A percentile compares a stretch with the other conserved stretches of the same genome.
phyloP scores from a whole-genome alignment of 2,113 vertebrate species.

The Protobothrops mucrosquamatus region DNA sequence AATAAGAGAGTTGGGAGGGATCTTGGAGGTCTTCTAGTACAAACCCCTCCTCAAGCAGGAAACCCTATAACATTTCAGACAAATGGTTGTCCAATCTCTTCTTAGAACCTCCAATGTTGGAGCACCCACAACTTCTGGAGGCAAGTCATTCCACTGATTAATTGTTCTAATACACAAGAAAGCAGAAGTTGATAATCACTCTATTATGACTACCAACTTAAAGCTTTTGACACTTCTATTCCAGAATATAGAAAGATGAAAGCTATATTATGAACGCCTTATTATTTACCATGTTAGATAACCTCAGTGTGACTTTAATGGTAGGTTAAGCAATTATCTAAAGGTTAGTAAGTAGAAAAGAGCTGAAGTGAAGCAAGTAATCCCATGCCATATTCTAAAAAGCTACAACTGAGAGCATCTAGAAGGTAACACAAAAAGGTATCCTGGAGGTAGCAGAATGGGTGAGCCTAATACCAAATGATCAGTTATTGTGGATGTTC shows the following conservation, averaged over 20 bases:
- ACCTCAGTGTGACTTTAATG: background rate
- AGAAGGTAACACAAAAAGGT: background rate
- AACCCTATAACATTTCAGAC: background rate
- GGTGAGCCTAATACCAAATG: background rate
- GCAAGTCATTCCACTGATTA: background rate
- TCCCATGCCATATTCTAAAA: background rate
- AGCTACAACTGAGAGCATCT: background rate
- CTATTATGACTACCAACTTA: background rate
- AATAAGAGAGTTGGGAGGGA: background rate
- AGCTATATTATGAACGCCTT: background rate
- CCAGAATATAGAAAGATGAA: background rate
- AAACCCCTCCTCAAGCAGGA: background rate
- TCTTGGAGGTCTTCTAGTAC: background rate
- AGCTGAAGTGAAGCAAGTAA: background rate
- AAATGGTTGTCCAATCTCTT: background rate
- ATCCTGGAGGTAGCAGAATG: background rate
- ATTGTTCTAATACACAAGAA: background rate
- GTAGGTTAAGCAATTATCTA: background rate
- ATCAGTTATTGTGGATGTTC: background rate
- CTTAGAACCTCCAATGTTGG: background rate
- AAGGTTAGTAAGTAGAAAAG: background rate
- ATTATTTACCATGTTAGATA: background rate
- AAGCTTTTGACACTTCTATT: background rate
- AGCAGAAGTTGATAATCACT: background rate
- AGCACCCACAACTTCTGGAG: background rate